Evolutionary conservation across 53 echinoderm and acorn worm genomes (phyloP), one percentile per base, ranked within the genome.

Genomic region (Luidia sarsii): DNA sequence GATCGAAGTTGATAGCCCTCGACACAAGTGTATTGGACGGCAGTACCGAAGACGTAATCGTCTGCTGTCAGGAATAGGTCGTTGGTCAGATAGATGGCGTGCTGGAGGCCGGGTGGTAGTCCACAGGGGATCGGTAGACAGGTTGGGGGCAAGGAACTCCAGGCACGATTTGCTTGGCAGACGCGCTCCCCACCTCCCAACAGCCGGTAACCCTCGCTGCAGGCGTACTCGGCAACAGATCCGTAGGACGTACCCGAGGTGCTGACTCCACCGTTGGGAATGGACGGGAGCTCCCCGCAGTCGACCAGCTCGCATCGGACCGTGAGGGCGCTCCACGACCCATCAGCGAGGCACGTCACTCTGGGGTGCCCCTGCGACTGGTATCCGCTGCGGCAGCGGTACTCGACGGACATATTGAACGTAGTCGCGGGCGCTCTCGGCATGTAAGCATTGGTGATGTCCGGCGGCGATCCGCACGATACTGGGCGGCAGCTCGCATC

Each of bases 1-100:
- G 89, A 90, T 10, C 24, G 57, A 53, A 91, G 32, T 34, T 74
- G 29, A 46, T 80, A 99, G 33, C 87, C 94, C 19, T 70, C 66
- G 1, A n/a, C 18, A 50, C 99, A 99, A 3, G 71, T 57, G n/a
- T 86, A 83, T 3, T 24, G 63, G 9, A 41, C 48, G 14, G 64
- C 36, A 3, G 39, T 28, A 27, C 67, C 84, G 48, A 50, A 84
- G 16, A 57, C 55, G 29, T 64, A 72, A 27, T 64, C 64, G 39
- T 49, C 65, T 22, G 9, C 4, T 21, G 77, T 46, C 9, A 59
- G 77, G 19, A 32, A 45, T 14, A 39, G 29, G 39, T 83, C 70
- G 18, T 54, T 20, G 21, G 3, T 36, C 16, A 62, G 2, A 36
- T 64, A 53, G 0, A 63, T 23, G 0, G 72, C 64, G 18, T 87